These are phyloP conservation scores for Peromyscus aztecus DNA, from an alignment of 2,797 vertebrate genomes.

Conservation along the genomic window DNA sequence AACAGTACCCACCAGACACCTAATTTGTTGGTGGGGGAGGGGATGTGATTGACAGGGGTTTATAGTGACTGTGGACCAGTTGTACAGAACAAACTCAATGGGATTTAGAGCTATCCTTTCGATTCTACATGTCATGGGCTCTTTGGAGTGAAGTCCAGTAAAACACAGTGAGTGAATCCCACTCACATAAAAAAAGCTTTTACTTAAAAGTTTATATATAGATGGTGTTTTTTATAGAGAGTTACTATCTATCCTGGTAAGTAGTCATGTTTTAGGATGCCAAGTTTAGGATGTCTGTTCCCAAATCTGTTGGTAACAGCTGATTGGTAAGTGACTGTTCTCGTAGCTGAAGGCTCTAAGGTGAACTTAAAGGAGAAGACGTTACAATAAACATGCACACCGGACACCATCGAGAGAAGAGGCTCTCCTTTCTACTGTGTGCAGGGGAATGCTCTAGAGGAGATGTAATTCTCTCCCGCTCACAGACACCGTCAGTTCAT, in stretches of 20 bases:
- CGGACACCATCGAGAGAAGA: neutral
- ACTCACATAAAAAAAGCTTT: neutral
- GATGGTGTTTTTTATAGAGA: no score
- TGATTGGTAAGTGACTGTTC: neutral
- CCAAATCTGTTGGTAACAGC: neutral
- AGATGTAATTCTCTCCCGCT: neutral
- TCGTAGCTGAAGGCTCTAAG: neutral
- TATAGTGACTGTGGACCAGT: neutral
- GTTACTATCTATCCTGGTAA: neutral
- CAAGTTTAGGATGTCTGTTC: slow-evolving; percentile 37
- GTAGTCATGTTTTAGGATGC: neutral
- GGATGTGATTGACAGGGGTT: neutral
- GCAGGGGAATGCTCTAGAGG: neutral
- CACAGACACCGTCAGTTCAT: neutral
- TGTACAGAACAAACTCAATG: neutral
- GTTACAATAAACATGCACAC: neutral
- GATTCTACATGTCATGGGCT: neutral
- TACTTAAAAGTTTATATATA: neutral
- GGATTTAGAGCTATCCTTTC: neutral
- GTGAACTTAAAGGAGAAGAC: neutral
- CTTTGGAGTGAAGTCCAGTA: neutral
- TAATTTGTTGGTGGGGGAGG: neutral
- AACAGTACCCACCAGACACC: neutral
- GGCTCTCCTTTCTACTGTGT: neutral
- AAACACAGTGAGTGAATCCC: neutral